Base-by-base conservation (phyloP, 2,797 vertebrate species). In the Cyclopterus lumpus region DNA sequence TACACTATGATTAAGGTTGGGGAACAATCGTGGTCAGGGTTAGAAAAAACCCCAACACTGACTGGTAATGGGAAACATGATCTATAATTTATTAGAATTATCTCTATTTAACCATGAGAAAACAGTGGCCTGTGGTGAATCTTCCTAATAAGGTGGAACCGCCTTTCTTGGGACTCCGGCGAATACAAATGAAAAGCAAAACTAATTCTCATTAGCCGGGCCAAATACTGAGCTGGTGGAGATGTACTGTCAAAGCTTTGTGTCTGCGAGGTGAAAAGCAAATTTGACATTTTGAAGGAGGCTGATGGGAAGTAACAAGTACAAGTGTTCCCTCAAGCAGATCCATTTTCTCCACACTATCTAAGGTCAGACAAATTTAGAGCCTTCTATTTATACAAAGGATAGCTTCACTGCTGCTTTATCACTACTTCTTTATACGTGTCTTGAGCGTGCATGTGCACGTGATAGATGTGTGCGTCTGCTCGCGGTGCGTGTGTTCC, bases 211-310 rank as follows among this genome's bases (percentile, higher is more conserved):
- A 84, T 88, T 83, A 90, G 70, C 48, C 42, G n/a, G 22, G 30
- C 44, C 60, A 73, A 46, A 72, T 51, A 28, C 75, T 20, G 62
- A 61, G 61, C 79, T 34, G 75, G 30, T 81, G 79, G 79, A 80
- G 71, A 61, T 30, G 77, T 71, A 24, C 67, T 63, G 77, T 54
- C 4, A 38, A 67, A 42, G 54, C 71, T 53, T 60, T 59, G 30
- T 79, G 72, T 77, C 88, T 79, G 65, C 16, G 48, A 88, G 82
- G 73, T 79, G 77, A 83, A 87, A 89, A 71, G 67, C 81, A 80
- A 81, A 85, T 87, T 77, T 92, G 88, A 91, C 90, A 92, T 90
- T 91, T 90, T 81, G 81, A 87, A 77, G 68, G 83, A 77, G 67
- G 77, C 81, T 86, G 84, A 88, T 73, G 75, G 67, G 77, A 83